Conservation (phyloP, 2,797 vertebrate genomes). For the Salarias fasciatus region DNA sequence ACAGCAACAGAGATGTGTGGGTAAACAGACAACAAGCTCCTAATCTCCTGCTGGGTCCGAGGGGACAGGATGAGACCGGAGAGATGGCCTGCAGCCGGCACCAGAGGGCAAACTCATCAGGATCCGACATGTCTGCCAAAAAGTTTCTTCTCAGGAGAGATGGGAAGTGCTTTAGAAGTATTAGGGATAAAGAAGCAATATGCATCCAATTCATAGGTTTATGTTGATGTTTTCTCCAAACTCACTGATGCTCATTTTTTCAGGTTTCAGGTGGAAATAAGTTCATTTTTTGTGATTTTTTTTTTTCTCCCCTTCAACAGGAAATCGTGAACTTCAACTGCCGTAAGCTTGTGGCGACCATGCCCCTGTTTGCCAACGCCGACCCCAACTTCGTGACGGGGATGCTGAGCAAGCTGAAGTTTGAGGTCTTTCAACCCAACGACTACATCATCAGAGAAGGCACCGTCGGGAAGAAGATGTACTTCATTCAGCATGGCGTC, state of each 20-base stretch:
- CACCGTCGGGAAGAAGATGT: constrained; percentile 99
- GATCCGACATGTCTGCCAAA: constrained; percentile 60
- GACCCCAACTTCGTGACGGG: constrained; percentile 98
- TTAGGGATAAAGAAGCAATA: constrained; percentile 66
- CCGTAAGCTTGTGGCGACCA: constrained; percentile 96
- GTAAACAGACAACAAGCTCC: constrained; percentile 77
- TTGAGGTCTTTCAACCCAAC: constrained; percentile 97
- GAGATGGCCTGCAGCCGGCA: constrained; percentile 63
- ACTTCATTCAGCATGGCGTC: constrained; percentile 97
- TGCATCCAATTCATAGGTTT: constrained; percentile 60
- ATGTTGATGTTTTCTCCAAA: constrained; percentile 18
- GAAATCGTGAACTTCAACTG: constrained; percentile 99
- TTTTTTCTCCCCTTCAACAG: constrained; percentile 70
- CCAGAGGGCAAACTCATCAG: constrained; percentile 76
- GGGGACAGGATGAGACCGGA: constrained; percentile 70
- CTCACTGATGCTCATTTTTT: constrained; percentile 16
- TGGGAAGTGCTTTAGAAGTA: constrained; percentile 66
- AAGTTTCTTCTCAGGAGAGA: constrained; percentile 65
- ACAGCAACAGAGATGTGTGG: constrained; percentile 72
- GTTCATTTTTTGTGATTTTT: constrained; percentile 22
- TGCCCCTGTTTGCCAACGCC: constrained; percentile 97
- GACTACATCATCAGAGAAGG: constrained; percentile 98
- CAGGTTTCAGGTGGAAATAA: constrained; percentile 1
- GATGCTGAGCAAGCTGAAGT: constrained; percentile 97
- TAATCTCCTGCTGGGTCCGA: constrained; percentile 76